Conservation (phyloP, 1,140 invertebrate genomes). For the Drosophila fuyamai region DNA sequence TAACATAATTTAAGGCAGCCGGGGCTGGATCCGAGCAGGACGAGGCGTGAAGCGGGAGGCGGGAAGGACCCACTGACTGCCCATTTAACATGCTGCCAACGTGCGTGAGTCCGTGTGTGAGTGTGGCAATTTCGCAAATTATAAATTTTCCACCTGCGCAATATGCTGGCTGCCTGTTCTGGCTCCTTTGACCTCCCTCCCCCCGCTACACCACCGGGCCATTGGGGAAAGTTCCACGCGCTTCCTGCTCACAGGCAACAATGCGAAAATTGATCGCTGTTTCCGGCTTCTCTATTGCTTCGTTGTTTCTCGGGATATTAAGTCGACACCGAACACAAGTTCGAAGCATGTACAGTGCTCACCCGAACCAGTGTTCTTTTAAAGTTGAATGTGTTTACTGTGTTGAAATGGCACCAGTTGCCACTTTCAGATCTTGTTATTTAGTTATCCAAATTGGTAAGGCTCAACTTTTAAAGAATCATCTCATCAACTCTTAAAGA, state of each 20-base stretch:
- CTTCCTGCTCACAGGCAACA: slow-evolving; percentile 62
- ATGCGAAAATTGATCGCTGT: slow-evolving; percentile 78
- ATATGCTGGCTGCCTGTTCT: slow-evolving; percentile 53
- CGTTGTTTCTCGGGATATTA: slow-evolving; percentile 54
- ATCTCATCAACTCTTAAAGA: no score
- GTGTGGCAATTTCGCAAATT: slow-evolving; percentile 75
- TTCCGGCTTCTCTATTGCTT: slow-evolving; percentile 58
- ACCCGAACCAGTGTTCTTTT: not conserved
- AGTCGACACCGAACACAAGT: slow-evolving; percentile 63
- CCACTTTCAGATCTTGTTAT: no score
- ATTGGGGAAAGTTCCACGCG: slow-evolving; percentile 72
- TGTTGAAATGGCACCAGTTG: no score
- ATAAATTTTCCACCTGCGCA: slow-evolving; percentile 81
- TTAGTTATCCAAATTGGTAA: no score
- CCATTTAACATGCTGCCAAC: slow-evolving; percentile 79
- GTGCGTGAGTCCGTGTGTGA: slow-evolving; percentile 53
- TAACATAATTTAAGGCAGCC: slow-evolving; percentile 78
- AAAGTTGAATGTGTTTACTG: no score
- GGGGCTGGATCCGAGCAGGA: slow-evolving; percentile 6
- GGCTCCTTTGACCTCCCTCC: not conserved
- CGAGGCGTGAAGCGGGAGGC: not conserved
- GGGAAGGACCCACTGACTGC: slow-evolving; percentile 44
- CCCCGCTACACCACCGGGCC: slow-evolving; percentile 19
- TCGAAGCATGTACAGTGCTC: slow-evolving; percentile 4
- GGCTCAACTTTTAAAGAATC: no score